Evolutionary conservation across 2,888 invertebrate species (phyloP).

Genomic region (Acrobasis suavella): DNA sequence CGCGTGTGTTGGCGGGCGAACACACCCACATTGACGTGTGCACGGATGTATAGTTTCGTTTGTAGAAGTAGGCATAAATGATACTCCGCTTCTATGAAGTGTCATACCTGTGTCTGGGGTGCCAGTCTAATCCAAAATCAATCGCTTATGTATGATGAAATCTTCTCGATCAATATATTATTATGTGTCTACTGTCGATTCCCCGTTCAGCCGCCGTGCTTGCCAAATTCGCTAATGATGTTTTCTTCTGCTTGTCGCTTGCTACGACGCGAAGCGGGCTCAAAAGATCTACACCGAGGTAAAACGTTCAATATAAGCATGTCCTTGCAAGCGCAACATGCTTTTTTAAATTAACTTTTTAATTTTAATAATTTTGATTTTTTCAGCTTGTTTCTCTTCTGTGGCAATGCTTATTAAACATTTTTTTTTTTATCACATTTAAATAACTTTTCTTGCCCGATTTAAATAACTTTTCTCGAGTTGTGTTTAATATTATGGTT

Average conservation of each 20-base stretch:
- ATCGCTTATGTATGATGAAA: too few relatives aligned
- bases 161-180: too few relatives aligned
- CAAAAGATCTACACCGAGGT: conserved; percentile 77
- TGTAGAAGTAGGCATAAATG: too few relatives aligned
- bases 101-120: too few relatives aligned
- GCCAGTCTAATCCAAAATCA: too few relatives aligned
- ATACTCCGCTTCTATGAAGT: too few relatives aligned
- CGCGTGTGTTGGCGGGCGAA: too few relatives aligned
- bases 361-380: conserved; percentile 9
- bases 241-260: conserved; percentile 74
- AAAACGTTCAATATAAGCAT: conserved; percentile 51
- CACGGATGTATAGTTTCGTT: too few relatives aligned
- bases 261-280: conserved; percentile 71
- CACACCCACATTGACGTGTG: too few relatives aligned
- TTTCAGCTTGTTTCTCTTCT: conserved; percentile 18
- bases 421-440: not conserved
- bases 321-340: conserved; percentile 36
- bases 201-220: conserved; percentile 28
- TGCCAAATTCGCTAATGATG: conserved; percentile 52
- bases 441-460: not conserved
- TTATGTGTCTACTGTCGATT: too few relatives aligned
- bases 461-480: too few relatives aligned
- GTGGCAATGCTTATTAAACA: conserved; percentile 8
- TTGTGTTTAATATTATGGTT: not conserved
- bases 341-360: conserved; percentile 23